Base-by-base conservation (phyloP, 2,888 invertebrate species). In the Orchesellides sinensis region DNA sequence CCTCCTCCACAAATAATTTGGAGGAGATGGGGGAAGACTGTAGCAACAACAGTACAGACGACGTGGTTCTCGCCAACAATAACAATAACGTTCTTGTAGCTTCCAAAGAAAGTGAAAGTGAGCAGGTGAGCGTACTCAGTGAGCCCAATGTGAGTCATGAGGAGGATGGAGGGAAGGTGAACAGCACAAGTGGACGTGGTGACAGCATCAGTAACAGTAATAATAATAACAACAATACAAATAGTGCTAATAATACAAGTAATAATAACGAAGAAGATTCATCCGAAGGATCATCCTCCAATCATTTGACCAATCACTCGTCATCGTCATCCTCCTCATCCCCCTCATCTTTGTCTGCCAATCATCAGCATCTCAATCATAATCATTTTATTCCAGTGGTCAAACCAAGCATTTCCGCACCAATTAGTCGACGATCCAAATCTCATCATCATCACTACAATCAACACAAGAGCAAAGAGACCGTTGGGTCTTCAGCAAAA, bases 331-430 rank as follows among this genome's bases (percentile, higher is more conserved):
- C 52, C 32, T 65, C 49, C 10, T 70, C 61, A 19, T 65, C 72
- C 25, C 47, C 75, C 14, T 52, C 82, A 17, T 69, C 65, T 27
- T 73, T 73, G 2, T 65, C 79, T 2, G 69, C 69, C 21, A 61
- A 69, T 32, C 68, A 81, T 23, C 72, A 70, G 14, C 82, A 79
- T 74, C 79, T 84, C 59, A 86, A 84, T 84, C 83, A 86, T 32
- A 85, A 82, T 69, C 75, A 87, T 68, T 84, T 85, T 65, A 88
- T 88, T 82, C 84, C 87, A 8, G 84, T 81, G 66, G 87, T 87
- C 54, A 87, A 86, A 63, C 85, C 87, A 10, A 87, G 87, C 65
- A 88, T 88, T 65, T 87, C 87, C n/a, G 88, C 88, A 23, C 88
- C 88, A 10, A 88, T 88, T 49, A 85, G 83, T 72, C 83, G 86